Base-by-base conservation (phyloP, 2,797 vertebrate species). In the Schizothorax lantsangensis region DNA sequence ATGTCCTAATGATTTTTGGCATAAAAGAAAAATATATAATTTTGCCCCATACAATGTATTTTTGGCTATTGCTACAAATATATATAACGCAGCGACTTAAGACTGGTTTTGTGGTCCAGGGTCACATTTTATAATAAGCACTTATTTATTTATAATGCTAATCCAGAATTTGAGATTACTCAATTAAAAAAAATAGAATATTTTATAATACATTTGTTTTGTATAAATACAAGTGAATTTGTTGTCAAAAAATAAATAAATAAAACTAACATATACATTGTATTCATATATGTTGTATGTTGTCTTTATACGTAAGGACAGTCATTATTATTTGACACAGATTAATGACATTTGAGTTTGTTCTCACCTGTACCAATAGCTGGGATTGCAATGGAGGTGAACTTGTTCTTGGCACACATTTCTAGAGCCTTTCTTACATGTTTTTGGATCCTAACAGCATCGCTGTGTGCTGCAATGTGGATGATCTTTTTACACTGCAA, bases 281-380 rank as follows among this genome's bases (percentile, higher is more conserved):
- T 30, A 49, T 74, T 30, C 11, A 43, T 45, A 26, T 62, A 45
- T n/a, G 11, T 3, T 43, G 2, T 45, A 45, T 45, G 43, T 1
- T 40, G 12, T 64, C 23, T 73, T 73, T 45, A 26, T 8, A 69
- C 21, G 0, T 1, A 73, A 45, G 40, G 40, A 75, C 45, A 52
- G 17, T 33, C n/a, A 47, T 47, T 47, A 33, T 52, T 45, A 14
- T 33, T 9, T 52, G 7, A 75, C 45, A 26, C 9, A 15, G 21
- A 57, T 57, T 0, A 66, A 59, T 2, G 2, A 45, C 45, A 45
- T 45, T n/a, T n/a, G 8, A 43, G 3, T 54, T 38, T 2, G 15
- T 21, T 21, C 92, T 91, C 33, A 96, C 95, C 95, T 93, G 94
- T 96, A 8, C 95, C 94, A 6, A 96, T 89, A 77, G 95, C 95